Evolutionary conservation across 2,113 vertebrate species (phyloP), one percentile per base, ranked within the genome.

Genomic region (Alectura lathami): DNA sequence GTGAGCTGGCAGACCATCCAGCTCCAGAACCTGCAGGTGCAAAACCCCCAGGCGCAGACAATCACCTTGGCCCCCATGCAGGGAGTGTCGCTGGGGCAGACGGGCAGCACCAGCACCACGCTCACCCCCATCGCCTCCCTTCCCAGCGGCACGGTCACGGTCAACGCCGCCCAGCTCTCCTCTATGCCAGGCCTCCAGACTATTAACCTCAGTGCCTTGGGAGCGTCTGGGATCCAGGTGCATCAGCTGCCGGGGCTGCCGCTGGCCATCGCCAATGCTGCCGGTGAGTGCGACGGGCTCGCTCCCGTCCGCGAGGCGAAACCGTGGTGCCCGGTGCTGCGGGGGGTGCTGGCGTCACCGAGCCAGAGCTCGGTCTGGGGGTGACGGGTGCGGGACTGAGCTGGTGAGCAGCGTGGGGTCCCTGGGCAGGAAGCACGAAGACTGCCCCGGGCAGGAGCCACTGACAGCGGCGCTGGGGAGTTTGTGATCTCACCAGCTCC

Each of bases 1-100:
- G 98, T 99, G 78, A 99, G 98, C 97, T 99, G 99, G 99, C 99
- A 99, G 91, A 99, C 99, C 60, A 98, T 99, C 94, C 99, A 99
- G 97, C 98, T 99, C 90, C 99, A 99, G 96, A 99, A 98, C 95
- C 98, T 99, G 3, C 93, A 98, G 26, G 99, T 99, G 66, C 98
- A 98, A 54, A 98, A 98, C 91, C 97, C 98, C 43, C 98, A 98
- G 73, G 97, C 99, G 4, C 99, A 99, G 98, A 99, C 98, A 97
- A 98, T 99, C 98, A 99, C 99, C 7, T 96, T 99, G 97, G 99
- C 99, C 47, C 98, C 98, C 13, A 93, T 99, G 96, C 99, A 99
- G 96, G 98, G 99, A 32, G 98, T 99, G 26, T 98, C 98, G 2
- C 97, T 99, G 90, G 98, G 98, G 13, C 99, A 99, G 89, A 96